Conservation (phyloP, 2,113 vertebrate species). For the Microcebus tavaratra region DNA sequence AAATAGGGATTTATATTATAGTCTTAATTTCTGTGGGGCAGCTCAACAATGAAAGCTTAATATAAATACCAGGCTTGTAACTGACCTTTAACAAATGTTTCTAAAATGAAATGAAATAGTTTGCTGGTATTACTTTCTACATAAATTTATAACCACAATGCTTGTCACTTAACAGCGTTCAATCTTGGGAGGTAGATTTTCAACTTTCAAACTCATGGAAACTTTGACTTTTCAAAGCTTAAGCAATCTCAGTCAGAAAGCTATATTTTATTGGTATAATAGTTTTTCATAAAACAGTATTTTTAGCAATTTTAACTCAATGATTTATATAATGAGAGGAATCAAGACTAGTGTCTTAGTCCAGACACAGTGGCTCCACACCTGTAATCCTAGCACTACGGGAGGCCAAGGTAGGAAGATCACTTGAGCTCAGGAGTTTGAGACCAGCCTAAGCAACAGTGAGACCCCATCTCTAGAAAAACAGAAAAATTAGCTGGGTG, state of each 20-base stretch:
- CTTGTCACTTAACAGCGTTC: background rate
- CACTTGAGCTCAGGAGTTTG: too few relatives aligned
- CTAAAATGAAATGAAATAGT: background rate
- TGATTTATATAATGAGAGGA: background rate
- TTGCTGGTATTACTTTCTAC: background rate
- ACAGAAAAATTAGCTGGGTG: too few relatives aligned
- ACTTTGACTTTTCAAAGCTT: background rate
- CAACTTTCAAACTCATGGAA: background rate
- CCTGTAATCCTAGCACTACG: too few relatives aligned
- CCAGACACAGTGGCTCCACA: too few relatives aligned
- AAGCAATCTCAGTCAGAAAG: background rate
- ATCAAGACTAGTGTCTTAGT: background rate
- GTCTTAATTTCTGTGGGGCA: background rate
- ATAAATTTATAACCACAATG: background rate
- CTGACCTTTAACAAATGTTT: background rate
- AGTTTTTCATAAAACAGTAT: background rate
- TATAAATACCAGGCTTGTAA: background rate
- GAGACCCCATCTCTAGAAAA: too few relatives aligned
- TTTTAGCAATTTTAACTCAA: background rate
- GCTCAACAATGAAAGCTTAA: constrained; percentile 35
- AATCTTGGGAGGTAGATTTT: background rate
- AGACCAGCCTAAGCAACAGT: too few relatives aligned
- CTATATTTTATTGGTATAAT: background rate
- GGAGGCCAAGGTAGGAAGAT: too few relatives aligned
- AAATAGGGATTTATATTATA: background rate